Conservation (phyloP, 2,888 invertebrate species). For the Ptilodon capucinus region DNA sequence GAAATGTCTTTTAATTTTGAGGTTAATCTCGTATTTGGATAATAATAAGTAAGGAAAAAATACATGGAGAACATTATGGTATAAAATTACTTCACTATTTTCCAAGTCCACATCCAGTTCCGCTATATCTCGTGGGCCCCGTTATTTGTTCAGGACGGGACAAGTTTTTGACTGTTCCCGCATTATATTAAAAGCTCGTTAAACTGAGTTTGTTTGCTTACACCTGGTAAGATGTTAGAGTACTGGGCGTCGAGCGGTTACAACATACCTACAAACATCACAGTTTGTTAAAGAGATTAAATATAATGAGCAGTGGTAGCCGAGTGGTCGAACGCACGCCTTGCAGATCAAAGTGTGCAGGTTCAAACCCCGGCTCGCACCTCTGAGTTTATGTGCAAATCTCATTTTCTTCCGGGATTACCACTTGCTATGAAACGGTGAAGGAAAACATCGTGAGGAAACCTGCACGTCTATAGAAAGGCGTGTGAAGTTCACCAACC, state of each 20-base stretch:
- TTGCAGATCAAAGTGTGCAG: too few species aligned
- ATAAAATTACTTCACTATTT: neutral
- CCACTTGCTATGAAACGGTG: too few species aligned
- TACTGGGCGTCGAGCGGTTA: neutral
- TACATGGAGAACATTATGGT: neutral
- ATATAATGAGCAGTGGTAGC: too few species aligned
- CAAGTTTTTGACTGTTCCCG: slow-evolving; percentile 24
- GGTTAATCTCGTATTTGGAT: neutral
- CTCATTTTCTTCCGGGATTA: too few species aligned
- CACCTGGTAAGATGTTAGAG: slow-evolving; percentile 13
- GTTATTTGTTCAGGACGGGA: slow-evolving; percentile 27
- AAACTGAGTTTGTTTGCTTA: slow-evolving; percentile 18
- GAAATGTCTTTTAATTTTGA: too few species aligned
- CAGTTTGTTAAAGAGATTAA: neutral
- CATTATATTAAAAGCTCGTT: slow-evolving; percentile 31
- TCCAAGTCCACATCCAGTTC: slow-evolving; percentile 7
- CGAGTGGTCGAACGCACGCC: too few species aligned
- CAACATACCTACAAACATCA: neutral
- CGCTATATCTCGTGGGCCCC: slow-evolving; percentile 3
- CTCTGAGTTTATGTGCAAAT: too few species aligned
- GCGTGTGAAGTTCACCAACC: too few species aligned
- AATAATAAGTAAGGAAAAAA: neutral
- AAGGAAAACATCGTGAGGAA: too few species aligned
- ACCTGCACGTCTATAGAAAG: too few species aligned
- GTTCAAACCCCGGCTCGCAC: too few species aligned